phyloP scores from a whole-genome alignment of 2,113 vertebrate species.

The Erythrolamprus reginae region DNA sequence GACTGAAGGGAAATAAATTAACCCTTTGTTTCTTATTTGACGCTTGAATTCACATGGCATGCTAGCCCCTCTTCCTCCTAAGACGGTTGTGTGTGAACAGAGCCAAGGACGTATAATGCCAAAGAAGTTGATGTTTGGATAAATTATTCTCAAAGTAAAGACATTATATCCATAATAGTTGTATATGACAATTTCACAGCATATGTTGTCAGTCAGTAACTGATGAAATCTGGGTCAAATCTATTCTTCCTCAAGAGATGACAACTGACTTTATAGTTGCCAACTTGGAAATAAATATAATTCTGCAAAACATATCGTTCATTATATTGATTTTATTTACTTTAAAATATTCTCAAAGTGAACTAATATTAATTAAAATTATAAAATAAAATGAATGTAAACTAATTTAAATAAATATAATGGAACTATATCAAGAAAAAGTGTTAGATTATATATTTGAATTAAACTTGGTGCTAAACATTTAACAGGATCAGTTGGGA shows the following conservation, averaged over 20 bases:
- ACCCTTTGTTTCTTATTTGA: neutral
- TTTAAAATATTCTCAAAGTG: neutral
- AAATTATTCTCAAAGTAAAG: neutral
- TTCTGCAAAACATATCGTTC: neutral
- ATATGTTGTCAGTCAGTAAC: neutral
- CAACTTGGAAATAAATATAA: neutral
- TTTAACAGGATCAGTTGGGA: neutral
- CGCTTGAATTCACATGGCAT: neutral
- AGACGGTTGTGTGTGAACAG: neutral
- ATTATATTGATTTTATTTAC: neutral
- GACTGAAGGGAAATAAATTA: neutral
- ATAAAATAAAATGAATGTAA: neutral
- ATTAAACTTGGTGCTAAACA: neutral
- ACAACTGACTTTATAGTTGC: neutral
- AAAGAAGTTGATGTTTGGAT: neutral
- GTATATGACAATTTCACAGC: neutral
- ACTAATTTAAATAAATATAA: neutral
- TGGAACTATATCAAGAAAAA: neutral
- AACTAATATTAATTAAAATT: neutral
- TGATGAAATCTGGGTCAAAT: neutral
- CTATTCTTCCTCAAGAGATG: neutral
- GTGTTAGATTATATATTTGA: neutral
- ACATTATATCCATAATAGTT: neutral
- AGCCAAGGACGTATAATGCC: neutral
- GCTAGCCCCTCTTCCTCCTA: neutral